phyloP scores from a whole-genome alignment of 1,140 invertebrate genomes.

The Apis florea region DNA sequence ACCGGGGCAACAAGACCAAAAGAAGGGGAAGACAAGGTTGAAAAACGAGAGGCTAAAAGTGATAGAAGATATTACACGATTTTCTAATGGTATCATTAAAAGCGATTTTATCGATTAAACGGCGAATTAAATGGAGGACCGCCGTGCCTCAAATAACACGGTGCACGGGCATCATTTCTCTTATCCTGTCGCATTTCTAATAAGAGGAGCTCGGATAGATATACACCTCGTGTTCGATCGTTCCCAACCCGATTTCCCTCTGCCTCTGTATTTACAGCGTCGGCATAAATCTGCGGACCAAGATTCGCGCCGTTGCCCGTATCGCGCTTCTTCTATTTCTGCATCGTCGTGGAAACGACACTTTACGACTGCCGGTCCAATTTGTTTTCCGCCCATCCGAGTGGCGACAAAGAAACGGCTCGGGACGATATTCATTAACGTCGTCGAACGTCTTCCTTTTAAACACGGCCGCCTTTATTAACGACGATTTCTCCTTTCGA shows the following conservation, averaged over 20 bases:
- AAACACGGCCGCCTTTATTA: background rate
- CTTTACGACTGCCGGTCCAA: constrained; percentile 37
- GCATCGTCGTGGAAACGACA: constrained; percentile 35
- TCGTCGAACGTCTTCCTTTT: background rate
- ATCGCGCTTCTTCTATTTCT: constrained; percentile 22
- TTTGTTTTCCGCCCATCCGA: background rate
- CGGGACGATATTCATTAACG: constrained; percentile 21
- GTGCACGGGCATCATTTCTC: constrained; percentile 22
- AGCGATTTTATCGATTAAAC: constrained; percentile 28
- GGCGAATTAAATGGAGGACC: constrained; percentile 20
- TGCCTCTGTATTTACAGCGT: constrained; percentile 21
- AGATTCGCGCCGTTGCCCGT: constrained; percentile 3
- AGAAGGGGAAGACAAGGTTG: background rate
- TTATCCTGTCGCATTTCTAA: constrained; percentile 3
- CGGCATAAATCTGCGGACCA: constrained; percentile 29
- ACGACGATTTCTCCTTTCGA: constrained; percentile 1
- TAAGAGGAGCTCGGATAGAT: constrained; percentile 4
- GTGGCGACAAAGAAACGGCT: background rate
- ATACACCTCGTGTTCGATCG: constrained; percentile 27
- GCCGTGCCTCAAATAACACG: background rate
- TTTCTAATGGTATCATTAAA: constrained; percentile 36
- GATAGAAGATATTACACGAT: background rate
- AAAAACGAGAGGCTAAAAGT: background rate
- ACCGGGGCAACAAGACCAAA: background rate
- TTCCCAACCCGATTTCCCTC: constrained; percentile 12